A percentile compares a stretch with the other conserved stretches of the same genome.
These are phyloP conservation scores for Parauchenoglanis punctatus DNA, from an alignment of 2,797 vertebrate genomes.

Conservation along the genomic window DNA sequence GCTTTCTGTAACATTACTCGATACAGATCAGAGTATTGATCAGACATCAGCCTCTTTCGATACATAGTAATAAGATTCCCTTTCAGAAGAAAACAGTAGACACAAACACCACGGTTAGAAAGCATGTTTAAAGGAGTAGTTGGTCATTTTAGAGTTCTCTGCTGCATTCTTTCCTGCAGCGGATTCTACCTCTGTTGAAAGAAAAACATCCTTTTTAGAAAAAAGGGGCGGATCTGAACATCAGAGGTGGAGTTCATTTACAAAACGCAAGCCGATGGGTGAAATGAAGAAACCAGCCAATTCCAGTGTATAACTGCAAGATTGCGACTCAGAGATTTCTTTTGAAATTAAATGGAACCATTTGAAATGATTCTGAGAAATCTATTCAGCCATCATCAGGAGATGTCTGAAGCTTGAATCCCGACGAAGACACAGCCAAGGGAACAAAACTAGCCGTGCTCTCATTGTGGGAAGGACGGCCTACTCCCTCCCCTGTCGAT, in stretches of 20 bases:
- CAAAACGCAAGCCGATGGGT: background rate
- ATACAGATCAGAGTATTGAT: slow-evolving; percentile 42
- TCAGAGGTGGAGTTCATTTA: background rate
- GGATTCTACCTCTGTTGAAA: background rate
- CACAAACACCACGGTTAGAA: background rate
- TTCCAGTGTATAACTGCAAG: background rate
- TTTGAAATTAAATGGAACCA: background rate
- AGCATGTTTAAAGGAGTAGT: background rate
- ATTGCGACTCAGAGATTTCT: background rate
- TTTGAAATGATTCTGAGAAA: background rate
- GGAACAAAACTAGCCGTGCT: background rate
- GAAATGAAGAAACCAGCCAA: background rate
- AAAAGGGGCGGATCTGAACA: background rate
- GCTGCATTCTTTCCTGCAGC: background rate
- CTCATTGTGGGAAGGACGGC: background rate
- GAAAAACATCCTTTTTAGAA: background rate
- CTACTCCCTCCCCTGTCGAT: background rate
- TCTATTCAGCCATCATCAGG: background rate
- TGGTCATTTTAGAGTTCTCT: background rate
- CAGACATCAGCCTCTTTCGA: slow-evolving; percentile 25
- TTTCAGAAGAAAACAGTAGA: background rate
- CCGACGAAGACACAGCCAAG: background rate
- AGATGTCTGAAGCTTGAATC: background rate
- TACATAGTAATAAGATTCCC: slow-evolving; percentile 40
- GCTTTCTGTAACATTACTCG: slow-evolving; percentile 49